A percentile compares a stretch with the other conserved stretches of the same genome.
Conservation (phyloP, 2,888 invertebrate species). For the Heteromurus nitidus region DNA sequence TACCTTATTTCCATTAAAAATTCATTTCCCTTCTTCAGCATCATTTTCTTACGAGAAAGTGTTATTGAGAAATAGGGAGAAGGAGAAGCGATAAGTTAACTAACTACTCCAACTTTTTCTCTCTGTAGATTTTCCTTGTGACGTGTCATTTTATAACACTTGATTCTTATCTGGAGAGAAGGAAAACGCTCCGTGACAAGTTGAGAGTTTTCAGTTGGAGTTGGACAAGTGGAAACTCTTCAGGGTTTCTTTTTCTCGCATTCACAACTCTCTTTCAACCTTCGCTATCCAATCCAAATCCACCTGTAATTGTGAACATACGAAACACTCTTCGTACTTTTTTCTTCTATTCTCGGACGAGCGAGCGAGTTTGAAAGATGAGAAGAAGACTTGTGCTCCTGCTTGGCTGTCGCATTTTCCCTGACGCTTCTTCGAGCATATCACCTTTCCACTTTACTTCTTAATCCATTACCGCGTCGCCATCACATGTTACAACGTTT, state of each 20-base stretch:
- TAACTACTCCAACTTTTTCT: slow-evolving; percentile 6
- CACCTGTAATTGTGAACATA: not conserved
- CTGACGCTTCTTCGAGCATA: slow-evolving; percentile 1
- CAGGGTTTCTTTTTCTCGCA: not conserved
- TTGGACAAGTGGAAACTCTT: slow-evolving; percentile 17
- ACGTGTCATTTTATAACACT: slow-evolving; percentile 39
- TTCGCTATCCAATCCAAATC: not conserved
- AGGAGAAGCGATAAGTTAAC: not conserved
- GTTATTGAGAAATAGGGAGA: not conserved
- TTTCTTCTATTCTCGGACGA: not conserved
- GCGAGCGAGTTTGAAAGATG: slow-evolving; percentile 8
- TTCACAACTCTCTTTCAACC: not conserved
- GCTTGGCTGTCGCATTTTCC: slow-evolving; percentile 9
- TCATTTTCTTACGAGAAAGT: not conserved
- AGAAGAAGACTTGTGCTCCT: not conserved
- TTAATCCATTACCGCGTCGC: not conserved
- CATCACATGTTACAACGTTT: not conserved
- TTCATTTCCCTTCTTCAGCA: not conserved
- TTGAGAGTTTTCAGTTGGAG: slow-evolving; percentile 26
- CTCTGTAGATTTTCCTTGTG: slow-evolving; percentile 19
- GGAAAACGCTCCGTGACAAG: slow-evolving; percentile 21
- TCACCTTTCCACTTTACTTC: not conserved
- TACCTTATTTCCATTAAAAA: slow-evolving; percentile 1
- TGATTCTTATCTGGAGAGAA: slow-evolving; percentile 13
- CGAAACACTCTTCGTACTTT: slow-evolving; percentile 1